Percentiles rank a stretch among this genome's conserved stretches.
Conservation (phyloP, 2,888 invertebrate species). For the Neelides folsomi region DNA sequence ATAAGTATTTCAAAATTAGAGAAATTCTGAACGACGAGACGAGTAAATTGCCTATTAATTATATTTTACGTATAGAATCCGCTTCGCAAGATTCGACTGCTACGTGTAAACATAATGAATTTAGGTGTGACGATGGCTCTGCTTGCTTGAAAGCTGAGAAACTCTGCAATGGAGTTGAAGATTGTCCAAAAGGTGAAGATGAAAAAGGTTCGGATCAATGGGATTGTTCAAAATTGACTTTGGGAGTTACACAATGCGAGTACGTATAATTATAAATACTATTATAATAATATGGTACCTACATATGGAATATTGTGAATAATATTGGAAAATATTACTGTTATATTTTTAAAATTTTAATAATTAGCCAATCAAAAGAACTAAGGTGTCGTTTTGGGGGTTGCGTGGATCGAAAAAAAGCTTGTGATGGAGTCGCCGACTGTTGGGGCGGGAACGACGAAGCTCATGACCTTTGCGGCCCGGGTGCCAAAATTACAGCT, state of each 20-base stretch:
- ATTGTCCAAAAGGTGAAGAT: slow-evolving; percentile 27
- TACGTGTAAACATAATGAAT: slow-evolving; percentile 27
- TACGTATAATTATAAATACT: slow-evolving; percentile 2
- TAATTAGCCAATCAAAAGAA: slow-evolving; percentile 12
- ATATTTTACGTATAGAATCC: background rate
- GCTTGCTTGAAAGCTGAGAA: slow-evolving; percentile 20
- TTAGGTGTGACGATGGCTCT: slow-evolving; percentile 22
- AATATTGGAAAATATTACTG: slow-evolving; percentile 5
- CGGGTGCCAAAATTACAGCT: background rate
- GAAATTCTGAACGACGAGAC: too few relatives aligned
- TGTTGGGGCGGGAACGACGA: slow-evolving; percentile 32
- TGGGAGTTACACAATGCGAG: slow-evolving; percentile 12
- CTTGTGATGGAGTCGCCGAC: slow-evolving; percentile 22
- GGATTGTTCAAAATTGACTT: slow-evolving; percentile 17
- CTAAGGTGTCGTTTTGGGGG: slow-evolving; percentile 29
- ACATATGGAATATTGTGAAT: slow-evolving; percentile 16
- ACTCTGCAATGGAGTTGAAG: slow-evolving; percentile 22
- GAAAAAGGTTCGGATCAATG: slow-evolving; percentile 19
- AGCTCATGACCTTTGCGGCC: slow-evolving; percentile 21
- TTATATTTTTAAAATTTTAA: background rate
- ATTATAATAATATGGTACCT: slow-evolving; percentile 6
- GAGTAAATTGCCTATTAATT: too few relatives aligned
- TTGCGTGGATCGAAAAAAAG: slow-evolving; percentile 15
- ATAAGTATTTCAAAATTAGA: too few relatives aligned
- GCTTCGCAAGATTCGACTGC: background rate